phyloP scores from a whole-genome alignment of 2,797 vertebrate genomes.

The Sebastes diaconus region DNA sequence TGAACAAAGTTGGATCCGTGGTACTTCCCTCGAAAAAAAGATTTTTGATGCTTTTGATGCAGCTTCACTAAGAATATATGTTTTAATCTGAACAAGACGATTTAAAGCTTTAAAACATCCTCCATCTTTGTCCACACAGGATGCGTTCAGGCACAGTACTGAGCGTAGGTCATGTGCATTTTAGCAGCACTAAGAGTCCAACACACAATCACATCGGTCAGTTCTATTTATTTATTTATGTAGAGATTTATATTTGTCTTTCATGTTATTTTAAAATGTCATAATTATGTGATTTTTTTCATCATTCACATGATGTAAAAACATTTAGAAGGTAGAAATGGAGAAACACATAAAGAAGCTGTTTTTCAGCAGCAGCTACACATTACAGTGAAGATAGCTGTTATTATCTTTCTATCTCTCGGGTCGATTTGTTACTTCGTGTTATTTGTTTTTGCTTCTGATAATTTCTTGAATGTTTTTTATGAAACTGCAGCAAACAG shows the following conservation, averaged over 20 bases:
- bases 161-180: background rate
- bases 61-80: too few species aligned
- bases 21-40: too few species aligned
- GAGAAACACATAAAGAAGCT: background rate
- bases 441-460: background rate
- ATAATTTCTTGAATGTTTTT: background rate
- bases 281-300: background rate
- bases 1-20: too few species aligned
- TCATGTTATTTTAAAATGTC: background rate
- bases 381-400: background rate
- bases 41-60: too few species aligned
- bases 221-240: background rate
- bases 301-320: background rate
- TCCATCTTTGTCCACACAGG: too few species aligned
- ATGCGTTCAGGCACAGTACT: background rate
- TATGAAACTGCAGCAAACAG: background rate
- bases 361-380: background rate
- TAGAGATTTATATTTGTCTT: background rate
- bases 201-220: background rate
- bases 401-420: background rate
- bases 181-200: background rate
- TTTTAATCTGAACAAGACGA: too few species aligned
- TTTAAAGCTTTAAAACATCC: too few species aligned
- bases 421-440: background rate
- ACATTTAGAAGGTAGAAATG: background rate